phyloP scores from a whole-genome alignment of 2,888 invertebrate genomes.

The Ectemnius continuus region DNA sequence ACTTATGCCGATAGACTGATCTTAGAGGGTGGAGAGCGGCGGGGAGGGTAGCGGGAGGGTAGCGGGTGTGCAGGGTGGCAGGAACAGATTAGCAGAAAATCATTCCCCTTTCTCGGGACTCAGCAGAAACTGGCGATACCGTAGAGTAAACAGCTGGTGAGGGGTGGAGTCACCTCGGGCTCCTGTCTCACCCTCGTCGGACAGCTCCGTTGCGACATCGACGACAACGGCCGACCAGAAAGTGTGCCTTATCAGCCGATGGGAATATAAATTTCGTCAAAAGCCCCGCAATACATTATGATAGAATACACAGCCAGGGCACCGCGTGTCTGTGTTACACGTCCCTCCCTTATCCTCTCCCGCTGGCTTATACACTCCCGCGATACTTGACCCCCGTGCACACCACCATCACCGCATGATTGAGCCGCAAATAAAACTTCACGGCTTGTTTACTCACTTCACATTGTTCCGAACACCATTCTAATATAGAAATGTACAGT shows the following conservation, averaged over 20 bases:
- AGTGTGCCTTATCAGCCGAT: conserved; percentile 67
- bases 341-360: too few relatives aligned
- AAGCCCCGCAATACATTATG: conserved; percentile 60
- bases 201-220: conserved; percentile 47
- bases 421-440: too few relatives aligned
- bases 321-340: conserved; percentile 51
- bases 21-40: conserved; percentile 21
- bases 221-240: conserved; percentile 45
- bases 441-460: too few relatives aligned
- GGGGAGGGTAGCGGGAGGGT: too few relatives aligned
- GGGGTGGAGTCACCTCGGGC: conserved; percentile 21
- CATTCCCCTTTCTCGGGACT: conserved; percentile 54
- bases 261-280: conserved; percentile 65
- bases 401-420: too few relatives aligned
- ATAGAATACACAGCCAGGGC: conserved; percentile 18
- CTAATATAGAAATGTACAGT: too few relatives aligned
- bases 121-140: conserved; percentile 60
- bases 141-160: conserved; percentile 55
- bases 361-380: too few relatives aligned
- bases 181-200: conserved; percentile 34
- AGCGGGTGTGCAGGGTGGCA: conserved; percentile 7
- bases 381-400: too few relatives aligned
- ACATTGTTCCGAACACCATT: too few relatives aligned
- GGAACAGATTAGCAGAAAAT: conserved; percentile 58
- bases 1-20: conserved; percentile 21